Conservation (phyloP, 23 tunicate species). For the Halocynthia roretzi region DNA sequence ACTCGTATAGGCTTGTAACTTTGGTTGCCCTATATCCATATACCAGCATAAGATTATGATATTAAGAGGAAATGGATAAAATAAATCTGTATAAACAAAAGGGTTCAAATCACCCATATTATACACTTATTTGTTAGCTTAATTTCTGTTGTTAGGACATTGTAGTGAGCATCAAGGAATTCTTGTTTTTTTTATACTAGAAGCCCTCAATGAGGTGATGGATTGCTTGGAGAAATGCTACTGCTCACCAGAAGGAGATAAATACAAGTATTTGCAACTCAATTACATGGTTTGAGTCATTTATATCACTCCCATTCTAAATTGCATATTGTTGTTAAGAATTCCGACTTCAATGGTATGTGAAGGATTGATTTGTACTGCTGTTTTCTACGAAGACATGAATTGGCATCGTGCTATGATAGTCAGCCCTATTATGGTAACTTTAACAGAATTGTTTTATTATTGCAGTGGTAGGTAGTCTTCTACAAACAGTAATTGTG, state of each 20-base stretch:
- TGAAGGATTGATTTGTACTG: conserved; percentile 61
- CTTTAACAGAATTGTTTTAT: background rate
- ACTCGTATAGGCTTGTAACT: too few relatives aligned
- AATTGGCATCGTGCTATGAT: conserved; percentile 83
- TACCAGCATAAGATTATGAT: too few relatives aligned
- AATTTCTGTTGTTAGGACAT: too few relatives aligned
- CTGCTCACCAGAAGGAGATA: conserved; percentile 33
- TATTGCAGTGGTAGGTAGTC: background rate
- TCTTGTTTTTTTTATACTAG: too few relatives aligned
- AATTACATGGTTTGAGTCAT: background rate
- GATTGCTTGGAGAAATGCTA: conserved; percentile 66
- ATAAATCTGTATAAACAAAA: too few relatives aligned
- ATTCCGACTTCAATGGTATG: conserved; percentile 47
- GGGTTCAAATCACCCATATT: too few relatives aligned
- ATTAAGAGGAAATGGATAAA: too few relatives aligned
- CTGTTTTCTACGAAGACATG: conserved; percentile 55
- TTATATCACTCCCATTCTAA: background rate
- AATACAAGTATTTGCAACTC: conserved; percentile 20
- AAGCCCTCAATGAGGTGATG: conserved; percentile 62
- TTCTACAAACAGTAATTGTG: background rate
- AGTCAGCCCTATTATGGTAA: conserved; percentile 16
- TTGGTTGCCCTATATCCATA: too few relatives aligned
- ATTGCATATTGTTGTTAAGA: conserved; percentile 6
- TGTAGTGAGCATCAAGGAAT: too few relatives aligned
- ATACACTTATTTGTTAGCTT: too few relatives aligned